Evolutionary conservation across 2,113 vertebrate genomes (phyloP).

Genomic region (Sceloporus tristichus): DNA sequence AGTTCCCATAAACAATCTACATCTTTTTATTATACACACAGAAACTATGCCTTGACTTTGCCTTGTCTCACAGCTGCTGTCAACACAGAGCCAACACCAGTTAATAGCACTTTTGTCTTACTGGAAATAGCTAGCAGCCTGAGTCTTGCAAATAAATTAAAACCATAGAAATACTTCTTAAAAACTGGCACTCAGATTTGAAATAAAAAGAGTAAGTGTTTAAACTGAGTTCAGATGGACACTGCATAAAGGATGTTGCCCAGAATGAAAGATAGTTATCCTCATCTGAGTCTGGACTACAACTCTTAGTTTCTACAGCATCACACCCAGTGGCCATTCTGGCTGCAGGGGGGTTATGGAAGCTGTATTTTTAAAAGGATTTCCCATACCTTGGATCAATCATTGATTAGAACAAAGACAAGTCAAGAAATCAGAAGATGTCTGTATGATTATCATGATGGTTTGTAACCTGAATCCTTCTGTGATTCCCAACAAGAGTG

Average conservation of each 20-base stretch:
- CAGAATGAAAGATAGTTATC: neutral
- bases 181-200: neutral
- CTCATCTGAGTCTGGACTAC: too few species aligned
- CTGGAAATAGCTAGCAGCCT: neutral
- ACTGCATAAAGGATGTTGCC: neutral
- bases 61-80: neutral
- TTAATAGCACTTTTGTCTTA: neutral
- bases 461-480: too few species aligned
- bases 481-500: too few species aligned
- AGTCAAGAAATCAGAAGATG: too few species aligned
- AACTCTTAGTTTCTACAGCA: too few species aligned
- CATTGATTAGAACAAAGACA: too few species aligned
- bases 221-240: neutral
- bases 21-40: neutral
- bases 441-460: too few species aligned
- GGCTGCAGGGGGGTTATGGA: too few species aligned
- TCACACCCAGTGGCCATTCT: too few species aligned
- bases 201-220: neutral
- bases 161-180: neutral
- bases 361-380: too few species aligned
- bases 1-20: neutral
- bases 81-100: neutral
- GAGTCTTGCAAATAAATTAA: neutral
- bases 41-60: neutral
- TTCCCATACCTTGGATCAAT: too few species aligned